Evolutionary conservation across 2,888 invertebrate species (phyloP), one percentile per base, ranked within the genome.

Genomic region (Drosophila mercatorum): DNA sequence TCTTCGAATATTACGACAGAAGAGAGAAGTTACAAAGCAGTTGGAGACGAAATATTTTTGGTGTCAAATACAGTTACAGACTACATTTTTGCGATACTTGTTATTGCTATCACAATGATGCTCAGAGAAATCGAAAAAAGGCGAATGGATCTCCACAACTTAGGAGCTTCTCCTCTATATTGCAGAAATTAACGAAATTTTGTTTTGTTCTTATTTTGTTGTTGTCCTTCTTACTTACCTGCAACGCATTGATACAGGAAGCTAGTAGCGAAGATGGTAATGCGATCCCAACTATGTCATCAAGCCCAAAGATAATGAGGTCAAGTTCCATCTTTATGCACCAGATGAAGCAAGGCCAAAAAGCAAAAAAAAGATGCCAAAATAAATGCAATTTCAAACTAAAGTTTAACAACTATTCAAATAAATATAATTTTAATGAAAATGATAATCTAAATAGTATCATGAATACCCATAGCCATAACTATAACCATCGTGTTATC

Each of bases 171-270:
- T 7, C 61, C 11, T 34, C 41, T n/a, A 69, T 44, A 41, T 55
- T 78, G 47, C 60, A 57, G 22, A 80, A 69, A 66, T 68, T 78
- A 52, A 63, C 64, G n/a, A 66, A 67, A 62, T 36, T 81, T 68
- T 89, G 85, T 64, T 31, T 84, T 36, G 51, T 81, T 14, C 63
- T 78, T 38, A 17, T 78, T 10, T 73, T 87, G 41, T 41, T 87
- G 28, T 43, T 80, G 60, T 68, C 81, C 55, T 72, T 81, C 52
- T 57, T 80, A 36, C 55, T 64, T n/a, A 68, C 68, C 43, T 70
- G 63, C 56, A 69, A 67, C 41, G 17, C 52, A 22, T 52, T 72
- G 7, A 64, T 81, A 12, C 68, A 64, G 26, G 60, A 75, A 58
- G 74, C 61, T 28, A 74, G 38, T 56, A 73, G 73, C 7, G 53